These are phyloP conservation scores for Drosophila neonasuta DNA, from an alignment of 2,888 invertebrate species.

Conservation along the genomic window DNA sequence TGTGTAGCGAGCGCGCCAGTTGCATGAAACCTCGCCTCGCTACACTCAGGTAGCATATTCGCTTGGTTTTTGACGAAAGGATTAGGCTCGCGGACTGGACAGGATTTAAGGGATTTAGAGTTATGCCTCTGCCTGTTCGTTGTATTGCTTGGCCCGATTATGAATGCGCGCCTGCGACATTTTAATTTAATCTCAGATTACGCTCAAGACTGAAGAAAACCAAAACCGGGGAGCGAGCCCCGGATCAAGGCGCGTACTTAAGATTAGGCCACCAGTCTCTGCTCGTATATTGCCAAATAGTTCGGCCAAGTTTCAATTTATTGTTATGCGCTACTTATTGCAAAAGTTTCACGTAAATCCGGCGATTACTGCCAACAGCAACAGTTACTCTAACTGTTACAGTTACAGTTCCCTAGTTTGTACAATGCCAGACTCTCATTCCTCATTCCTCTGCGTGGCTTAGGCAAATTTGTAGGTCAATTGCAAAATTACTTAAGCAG, in stretches of 20 bases:
- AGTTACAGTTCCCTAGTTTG: neutral
- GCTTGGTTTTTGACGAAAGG: conserved; percentile 44
- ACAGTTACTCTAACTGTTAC: conserved; percentile 16
- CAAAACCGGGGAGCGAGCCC: conserved; percentile 52
- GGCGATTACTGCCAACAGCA: conserved; percentile 53
- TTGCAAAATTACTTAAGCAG: conserved; percentile 63
- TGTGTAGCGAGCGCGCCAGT: conserved; percentile 63
- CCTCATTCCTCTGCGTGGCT: conserved; percentile 19
- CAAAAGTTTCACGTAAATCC: conserved; percentile 74
- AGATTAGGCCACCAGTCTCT: conserved; percentile 59
- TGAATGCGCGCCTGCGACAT: conserved; percentile 76
- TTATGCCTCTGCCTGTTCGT: conserved; percentile 13
- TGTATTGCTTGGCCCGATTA: conserved; percentile 52
- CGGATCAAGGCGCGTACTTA: conserved; percentile 57
- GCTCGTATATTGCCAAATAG: conserved; percentile 75
- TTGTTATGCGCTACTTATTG: conserved; percentile 58
- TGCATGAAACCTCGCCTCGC: conserved; percentile 25
- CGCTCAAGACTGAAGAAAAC: conserved; percentile 31
- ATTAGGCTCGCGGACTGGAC: conserved; percentile 43
- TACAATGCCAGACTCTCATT: conserved; percentile 22
- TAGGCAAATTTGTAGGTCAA: conserved; percentile 73
- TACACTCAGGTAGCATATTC: conserved; percentile 4
- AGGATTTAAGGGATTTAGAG: conserved; percentile 49
- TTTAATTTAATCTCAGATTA: conserved; percentile 78
- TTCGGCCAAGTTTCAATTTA: conserved; percentile 49